These are phyloP conservation scores for Drosophila rufa DNA, from an alignment of 1,140 invertebrate genomes.

Conservation along the genomic window DNA sequence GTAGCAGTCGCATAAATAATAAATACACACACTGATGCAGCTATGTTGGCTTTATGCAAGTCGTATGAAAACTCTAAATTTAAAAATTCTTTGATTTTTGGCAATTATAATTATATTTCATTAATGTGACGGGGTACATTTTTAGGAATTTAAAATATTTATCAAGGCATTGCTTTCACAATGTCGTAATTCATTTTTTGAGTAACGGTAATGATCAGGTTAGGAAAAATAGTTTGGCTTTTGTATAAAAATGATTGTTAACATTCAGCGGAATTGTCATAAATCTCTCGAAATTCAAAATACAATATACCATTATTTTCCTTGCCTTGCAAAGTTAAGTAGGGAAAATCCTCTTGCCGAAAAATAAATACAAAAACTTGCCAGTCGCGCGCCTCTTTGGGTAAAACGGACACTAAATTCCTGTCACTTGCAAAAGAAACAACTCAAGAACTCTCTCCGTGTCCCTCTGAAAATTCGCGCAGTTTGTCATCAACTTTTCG, in stretches of 20 bases:
- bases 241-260: background rate
- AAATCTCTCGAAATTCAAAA: background rate
- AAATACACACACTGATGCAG: constrained; percentile 25
- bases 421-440: constrained; percentile 47
- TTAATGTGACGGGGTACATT: background rate
- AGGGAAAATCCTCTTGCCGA: constrained; percentile 1
- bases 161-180: too few relatives aligned
- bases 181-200: too few relatives aligned
- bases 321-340: background rate
- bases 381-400: background rate
- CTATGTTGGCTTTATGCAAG: background rate
- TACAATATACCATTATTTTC: background rate
- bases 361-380: constrained; percentile 22
- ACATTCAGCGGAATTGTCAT: background rate
- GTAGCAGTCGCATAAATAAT: constrained; percentile 49
- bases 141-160: background rate
- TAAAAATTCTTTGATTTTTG: constrained; percentile 9
- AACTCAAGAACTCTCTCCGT: constrained; percentile 4
- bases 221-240: too few relatives aligned
- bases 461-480: constrained; percentile 7
- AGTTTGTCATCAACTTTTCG: constrained; percentile 61
- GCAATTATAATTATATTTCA: constrained; percentile 9
- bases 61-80: constrained; percentile 9
- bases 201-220: too few relatives aligned
- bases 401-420: constrained; percentile 45